Evolutionary conservation across 1,140 invertebrate species (phyloP).

Genomic region (Adelges cooleyi): DNA sequence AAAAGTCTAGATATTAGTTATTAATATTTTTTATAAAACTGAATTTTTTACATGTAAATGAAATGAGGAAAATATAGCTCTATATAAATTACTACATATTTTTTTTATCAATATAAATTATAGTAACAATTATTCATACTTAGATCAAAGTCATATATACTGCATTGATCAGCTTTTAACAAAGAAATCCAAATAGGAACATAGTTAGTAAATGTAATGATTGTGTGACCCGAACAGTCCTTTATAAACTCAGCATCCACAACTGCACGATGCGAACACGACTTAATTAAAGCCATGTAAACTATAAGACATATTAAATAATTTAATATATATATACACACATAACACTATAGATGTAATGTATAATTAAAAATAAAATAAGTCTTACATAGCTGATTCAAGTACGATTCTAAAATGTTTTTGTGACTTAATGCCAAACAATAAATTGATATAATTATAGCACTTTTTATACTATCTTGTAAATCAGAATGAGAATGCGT

Average conservation of each 20-base stretch:
- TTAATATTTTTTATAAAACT: too few relatives aligned
- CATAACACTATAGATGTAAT: not conserved
- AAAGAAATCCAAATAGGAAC: not conserved
- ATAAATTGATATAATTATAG: not conserved
- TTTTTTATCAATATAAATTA: too few relatives aligned
- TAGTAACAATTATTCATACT: not conserved
- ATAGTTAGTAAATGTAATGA: not conserved
- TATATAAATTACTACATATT: too few relatives aligned
- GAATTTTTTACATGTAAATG: too few relatives aligned
- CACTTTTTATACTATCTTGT: not conserved
- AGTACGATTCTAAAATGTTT: not conserved
- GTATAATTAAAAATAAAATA: not conserved
- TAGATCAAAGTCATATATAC: not conserved
- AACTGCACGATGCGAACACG: constrained; percentile 8
- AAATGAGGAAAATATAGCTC: too few relatives aligned
- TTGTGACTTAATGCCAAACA: not conserved
- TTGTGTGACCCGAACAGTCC: not conserved
- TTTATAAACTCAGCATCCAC: not conserved
- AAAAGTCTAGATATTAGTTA: too few relatives aligned
- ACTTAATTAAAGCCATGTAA: not conserved
- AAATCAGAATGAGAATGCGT: not conserved
- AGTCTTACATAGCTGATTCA: not conserved
- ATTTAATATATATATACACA: too few relatives aligned
- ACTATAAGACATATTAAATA: not conserved
- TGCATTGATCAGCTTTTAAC: not conserved